Percentiles rank a stretch among this genome's conserved stretches.
Conservation (phyloP, 23 tunicate species). For the Ascidia mentula region DNA sequence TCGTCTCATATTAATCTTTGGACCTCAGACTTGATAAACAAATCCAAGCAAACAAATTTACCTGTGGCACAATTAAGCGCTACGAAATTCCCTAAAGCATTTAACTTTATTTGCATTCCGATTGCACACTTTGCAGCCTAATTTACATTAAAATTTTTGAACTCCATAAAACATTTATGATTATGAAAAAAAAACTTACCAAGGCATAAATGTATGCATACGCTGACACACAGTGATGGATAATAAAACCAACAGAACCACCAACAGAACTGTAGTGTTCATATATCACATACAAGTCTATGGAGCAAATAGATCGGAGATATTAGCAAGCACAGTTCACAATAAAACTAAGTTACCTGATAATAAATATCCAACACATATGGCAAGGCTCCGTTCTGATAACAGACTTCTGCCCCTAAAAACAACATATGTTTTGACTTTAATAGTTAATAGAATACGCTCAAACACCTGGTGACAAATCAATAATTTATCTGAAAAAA, state of each 20-base stretch:
- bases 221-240: constrained; percentile 35
- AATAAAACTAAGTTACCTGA: not conserved
- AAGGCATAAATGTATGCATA: constrained; percentile 27
- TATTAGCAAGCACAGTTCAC: not conserved
- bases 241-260: constrained; percentile 15
- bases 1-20: too few species aligned
- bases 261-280: not conserved
- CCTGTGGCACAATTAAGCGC: too few species aligned
- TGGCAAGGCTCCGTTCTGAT: not conserved
- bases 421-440: too few species aligned
- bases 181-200: constrained; percentile 12
- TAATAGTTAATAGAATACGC: too few species aligned
- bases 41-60: too few species aligned
- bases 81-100: too few species aligned
- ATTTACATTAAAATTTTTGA: not conserved
- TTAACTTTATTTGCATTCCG: too few species aligned
- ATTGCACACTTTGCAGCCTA: not conserved
- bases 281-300: constrained; percentile 9
- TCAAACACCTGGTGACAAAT: too few species aligned
- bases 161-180: not conserved
- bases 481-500: too few species aligned
- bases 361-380: not conserved
- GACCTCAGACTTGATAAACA: too few species aligned
- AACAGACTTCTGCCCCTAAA: not conserved
- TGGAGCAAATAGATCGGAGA: too few species aligned